These are phyloP conservation scores for Ormyrus rosae DNA, from an alignment of 2,888 invertebrate species.

Conservation along the genomic window DNA sequence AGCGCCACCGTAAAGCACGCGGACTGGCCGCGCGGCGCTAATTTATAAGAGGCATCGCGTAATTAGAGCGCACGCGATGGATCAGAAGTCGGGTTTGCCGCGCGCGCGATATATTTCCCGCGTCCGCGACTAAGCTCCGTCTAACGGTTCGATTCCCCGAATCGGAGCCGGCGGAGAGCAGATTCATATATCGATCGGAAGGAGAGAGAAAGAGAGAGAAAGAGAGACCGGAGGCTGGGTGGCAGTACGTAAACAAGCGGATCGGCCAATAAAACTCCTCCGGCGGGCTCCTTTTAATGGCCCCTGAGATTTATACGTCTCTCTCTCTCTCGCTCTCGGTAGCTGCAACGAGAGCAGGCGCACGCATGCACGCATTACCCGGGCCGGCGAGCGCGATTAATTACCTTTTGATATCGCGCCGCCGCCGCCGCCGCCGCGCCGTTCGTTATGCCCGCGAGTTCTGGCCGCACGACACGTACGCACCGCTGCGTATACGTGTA, in stretches of 20 bases:
- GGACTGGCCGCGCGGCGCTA: neutral
- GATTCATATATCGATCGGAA: constrained; percentile 44
- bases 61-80: constrained; percentile 56
- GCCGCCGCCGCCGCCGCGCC: neutral
- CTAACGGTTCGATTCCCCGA: constrained; percentile 31
- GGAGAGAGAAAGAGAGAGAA: too few relatives aligned
- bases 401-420: constrained; percentile 56
- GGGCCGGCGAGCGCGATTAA: constrained; percentile 52
- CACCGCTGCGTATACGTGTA: neutral
- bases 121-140: neutral
- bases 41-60: constrained; percentile 50
- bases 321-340: constrained; percentile 1
- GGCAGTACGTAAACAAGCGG: too few relatives aligned
- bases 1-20: neutral
- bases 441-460: constrained; percentile 23
- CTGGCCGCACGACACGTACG: constrained; percentile 40
- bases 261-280: constrained; percentile 52
- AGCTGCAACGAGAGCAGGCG: constrained; percentile 8
- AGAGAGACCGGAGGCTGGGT: too few relatives aligned
- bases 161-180: constrained; percentile 21
- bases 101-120: neutral
- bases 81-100: constrained; percentile 32
- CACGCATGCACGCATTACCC: constrained; percentile 45
- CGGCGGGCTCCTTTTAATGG: constrained; percentile 55
- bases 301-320: constrained; percentile 54